Conservation (phyloP, 2,888 invertebrate species). For the Hirtodrosophila cameraria region DNA sequence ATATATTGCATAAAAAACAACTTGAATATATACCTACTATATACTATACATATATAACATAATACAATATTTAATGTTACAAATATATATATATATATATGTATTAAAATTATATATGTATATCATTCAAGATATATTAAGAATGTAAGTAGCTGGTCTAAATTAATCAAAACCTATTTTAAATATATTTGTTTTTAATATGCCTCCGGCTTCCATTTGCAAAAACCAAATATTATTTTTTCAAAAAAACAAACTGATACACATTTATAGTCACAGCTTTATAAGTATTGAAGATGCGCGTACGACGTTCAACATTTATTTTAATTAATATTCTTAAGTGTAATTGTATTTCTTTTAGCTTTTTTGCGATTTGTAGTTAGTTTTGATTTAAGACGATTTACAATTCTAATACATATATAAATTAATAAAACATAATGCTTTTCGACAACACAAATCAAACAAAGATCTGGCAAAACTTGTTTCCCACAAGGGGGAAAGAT, state of each 20-base stretch:
- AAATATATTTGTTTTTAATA: constrained; percentile 29
- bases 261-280: constrained; percentile 73
- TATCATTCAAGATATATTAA: not conserved
- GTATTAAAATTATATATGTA: constrained; percentile 1
- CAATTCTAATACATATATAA: constrained; percentile 43
- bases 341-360: constrained; percentile 31
- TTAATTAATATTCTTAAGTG: constrained; percentile 16
- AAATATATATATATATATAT: constrained; percentile 7
- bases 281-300: constrained; percentile 51
- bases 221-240: constrained; percentile 76
- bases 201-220: constrained; percentile 65
- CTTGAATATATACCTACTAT: constrained; percentile 51
- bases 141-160: constrained; percentile 18
- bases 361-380: constrained; percentile 49
- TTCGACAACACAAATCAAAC: constrained; percentile 28
- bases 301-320: constrained; percentile 32
- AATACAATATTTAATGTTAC: constrained; percentile 37
- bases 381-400: constrained; percentile 58
- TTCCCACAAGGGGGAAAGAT: not conserved
- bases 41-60: constrained; percentile 50
- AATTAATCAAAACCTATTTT: constrained; percentile 31
- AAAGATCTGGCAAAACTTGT: not conserved
- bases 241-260: constrained; percentile 39
- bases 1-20: constrained; percentile 71
- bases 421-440: constrained; percentile 56